Evolutionary conservation across 2,113 vertebrate species (phyloP).

Genomic region (Ptilorrhoa leucosticta): DNA sequence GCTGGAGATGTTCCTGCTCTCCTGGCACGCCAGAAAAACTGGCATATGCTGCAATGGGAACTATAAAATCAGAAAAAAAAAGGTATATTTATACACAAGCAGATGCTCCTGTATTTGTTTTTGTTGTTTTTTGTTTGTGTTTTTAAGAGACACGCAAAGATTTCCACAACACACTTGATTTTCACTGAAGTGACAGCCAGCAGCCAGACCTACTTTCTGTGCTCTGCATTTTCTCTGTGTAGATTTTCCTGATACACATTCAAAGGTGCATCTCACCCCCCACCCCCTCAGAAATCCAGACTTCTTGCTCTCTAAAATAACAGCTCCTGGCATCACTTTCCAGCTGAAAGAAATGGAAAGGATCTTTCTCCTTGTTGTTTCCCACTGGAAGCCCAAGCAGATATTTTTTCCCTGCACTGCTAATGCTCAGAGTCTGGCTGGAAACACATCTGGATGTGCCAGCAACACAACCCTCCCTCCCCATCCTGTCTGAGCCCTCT

Average conservation of each 20-base stretch:
- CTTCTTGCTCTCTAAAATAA: conserved; percentile 23
- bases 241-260: neutral
- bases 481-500: neutral
- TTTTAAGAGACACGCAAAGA: neutral
- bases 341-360: conserved; percentile 51
- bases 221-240: neutral
- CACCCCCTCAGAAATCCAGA: neutral
- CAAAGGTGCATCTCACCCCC: neutral
- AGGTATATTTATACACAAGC: neutral
- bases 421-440: conserved; percentile 33
- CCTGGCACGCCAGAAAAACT: neutral
- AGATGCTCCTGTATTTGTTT: neutral
- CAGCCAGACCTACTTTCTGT: conserved; percentile 12
- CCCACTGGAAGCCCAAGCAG: conserved; percentile 58
- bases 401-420: conserved; percentile 27
- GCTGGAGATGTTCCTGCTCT: neutral
- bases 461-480: neutral
- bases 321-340: conserved; percentile 20
- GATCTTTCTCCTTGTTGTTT: conserved; percentile 29
- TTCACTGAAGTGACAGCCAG: conserved; percentile 52
- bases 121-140: neutral
- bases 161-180: conserved; percentile 30
- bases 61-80: neutral
- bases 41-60: neutral
- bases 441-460: conserved; percentile 1